Percentiles rank a stretch among this genome's conserved stretches.
Evolutionary conservation across 2,888 invertebrate species (phyloP).

Genomic region (Parnassius smintheus): DNA sequence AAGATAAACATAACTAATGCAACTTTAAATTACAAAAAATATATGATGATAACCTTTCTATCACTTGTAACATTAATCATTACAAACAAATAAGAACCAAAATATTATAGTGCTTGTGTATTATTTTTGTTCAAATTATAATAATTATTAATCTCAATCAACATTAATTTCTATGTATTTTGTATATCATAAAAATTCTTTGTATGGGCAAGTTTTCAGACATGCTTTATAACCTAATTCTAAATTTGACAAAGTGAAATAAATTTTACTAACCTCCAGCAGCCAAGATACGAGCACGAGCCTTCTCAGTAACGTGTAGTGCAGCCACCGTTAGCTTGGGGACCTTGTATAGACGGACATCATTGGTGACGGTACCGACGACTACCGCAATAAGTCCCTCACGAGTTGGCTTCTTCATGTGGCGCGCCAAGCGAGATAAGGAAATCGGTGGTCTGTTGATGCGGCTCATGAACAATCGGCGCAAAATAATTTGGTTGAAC

Average conservation of each 20-base stretch:
- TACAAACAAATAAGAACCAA: too few relatives aligned
- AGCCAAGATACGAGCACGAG: conserved; percentile 97
- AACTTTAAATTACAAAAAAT: too few relatives aligned
- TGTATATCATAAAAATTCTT: too few relatives aligned
- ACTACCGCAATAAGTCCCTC: conserved; percentile 94
- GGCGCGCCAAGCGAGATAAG: conserved; percentile 90
- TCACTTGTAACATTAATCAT: too few relatives aligned
- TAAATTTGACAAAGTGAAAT: conserved; percentile 20
- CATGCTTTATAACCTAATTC: conserved; percentile 28
- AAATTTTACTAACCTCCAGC: conserved; percentile 87
- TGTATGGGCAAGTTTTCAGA: conserved; percentile 9
- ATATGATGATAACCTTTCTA: too few relatives aligned
- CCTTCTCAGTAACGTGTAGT: conserved; percentile 95
- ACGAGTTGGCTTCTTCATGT: conserved; percentile 92
- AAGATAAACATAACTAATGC: too few relatives aligned
- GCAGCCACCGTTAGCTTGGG: conserved; percentile 98
- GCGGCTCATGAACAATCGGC: conserved; percentile 98
- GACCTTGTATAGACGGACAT: conserved; percentile 92
- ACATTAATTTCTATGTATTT: too few relatives aligned
- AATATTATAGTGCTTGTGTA: too few relatives aligned
- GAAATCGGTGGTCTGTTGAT: conserved; percentile 97
- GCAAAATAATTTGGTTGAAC: conserved; percentile 97
- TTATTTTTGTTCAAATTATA: too few relatives aligned
- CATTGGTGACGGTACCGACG: conserved; percentile 97
- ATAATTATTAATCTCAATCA: too few relatives aligned